A percentile compares a stretch with the other conserved stretches of the same genome.
phyloP scores from a whole-genome alignment of 2,888 invertebrate species.

The Hirudinaria manillensis region DNA sequence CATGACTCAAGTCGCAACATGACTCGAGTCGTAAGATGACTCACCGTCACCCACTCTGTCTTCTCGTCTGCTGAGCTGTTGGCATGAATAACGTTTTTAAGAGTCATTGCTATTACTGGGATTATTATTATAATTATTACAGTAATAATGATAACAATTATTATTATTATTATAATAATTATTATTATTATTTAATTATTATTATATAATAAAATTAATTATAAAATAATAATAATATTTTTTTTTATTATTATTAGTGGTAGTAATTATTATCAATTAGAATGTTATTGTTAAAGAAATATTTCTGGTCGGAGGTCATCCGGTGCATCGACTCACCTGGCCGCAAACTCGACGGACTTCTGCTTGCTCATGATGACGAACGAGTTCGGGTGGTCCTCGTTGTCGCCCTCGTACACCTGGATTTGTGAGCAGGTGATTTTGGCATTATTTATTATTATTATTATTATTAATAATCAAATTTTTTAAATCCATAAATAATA shows the following conservation, averaged over 20 bases:
- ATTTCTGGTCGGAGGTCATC: too few relatives aligned
- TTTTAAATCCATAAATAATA: too few relatives aligned
- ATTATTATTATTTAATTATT: not conserved
- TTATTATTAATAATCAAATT: not conserved
- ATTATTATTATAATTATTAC: not conserved
- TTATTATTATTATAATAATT: constrained; percentile 10
- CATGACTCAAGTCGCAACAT: not conserved
- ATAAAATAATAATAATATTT: not conserved
- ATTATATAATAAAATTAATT: not conserved
- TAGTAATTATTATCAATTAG: too few relatives aligned
- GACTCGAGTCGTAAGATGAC: not conserved
- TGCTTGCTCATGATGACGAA: constrained; percentile 62
- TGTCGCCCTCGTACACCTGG: not conserved
- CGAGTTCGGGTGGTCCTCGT: constrained; percentile 55
- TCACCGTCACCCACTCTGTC: constrained; percentile 23
- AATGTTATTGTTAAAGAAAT: too few relatives aligned
- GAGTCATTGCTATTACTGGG: not conserved
- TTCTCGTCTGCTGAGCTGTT: constrained; percentile 24
- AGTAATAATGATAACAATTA: not conserved
- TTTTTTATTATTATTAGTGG: not conserved
- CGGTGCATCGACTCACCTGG: constrained; percentile 53
- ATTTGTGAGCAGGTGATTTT: not conserved
- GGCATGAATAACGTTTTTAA: not conserved
- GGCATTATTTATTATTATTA: not conserved
- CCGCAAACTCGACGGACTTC: constrained; percentile 61